Conservation (phyloP, 2,797 vertebrate species). For the Sandelia bainsii region DNA sequence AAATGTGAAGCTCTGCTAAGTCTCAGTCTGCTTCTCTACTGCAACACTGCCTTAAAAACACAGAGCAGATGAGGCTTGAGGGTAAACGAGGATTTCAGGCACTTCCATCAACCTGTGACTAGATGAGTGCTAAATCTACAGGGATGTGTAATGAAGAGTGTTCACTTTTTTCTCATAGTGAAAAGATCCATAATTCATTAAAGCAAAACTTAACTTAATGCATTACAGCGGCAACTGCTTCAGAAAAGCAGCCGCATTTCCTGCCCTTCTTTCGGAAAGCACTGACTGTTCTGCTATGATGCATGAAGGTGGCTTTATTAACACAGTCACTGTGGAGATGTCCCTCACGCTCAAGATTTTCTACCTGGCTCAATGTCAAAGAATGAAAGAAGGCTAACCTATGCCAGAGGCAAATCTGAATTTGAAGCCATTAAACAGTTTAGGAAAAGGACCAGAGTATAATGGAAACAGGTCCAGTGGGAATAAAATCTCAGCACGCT, state of each 20-base stretch:
- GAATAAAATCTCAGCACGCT: slow-evolving; percentile 49
- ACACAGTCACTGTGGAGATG: background rate
- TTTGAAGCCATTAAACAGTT: slow-evolving; percentile 55
- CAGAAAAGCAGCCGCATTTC: slow-evolving; percentile 44
- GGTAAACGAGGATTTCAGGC: slow-evolving; percentile 56
- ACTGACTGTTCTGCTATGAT: background rate
- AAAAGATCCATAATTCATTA: slow-evolving; percentile 69
- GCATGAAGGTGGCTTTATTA: slow-evolving; percentile 16
- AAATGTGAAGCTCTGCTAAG: slow-evolving; percentile 43
- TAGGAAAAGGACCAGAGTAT: slow-evolving; percentile 42
- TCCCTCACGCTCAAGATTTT: background rate
- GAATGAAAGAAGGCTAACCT: slow-evolving; percentile 21
- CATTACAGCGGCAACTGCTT: slow-evolving; percentile 53
- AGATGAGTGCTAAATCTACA: slow-evolving; percentile 49
- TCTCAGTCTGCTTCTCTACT: slow-evolving; percentile 37
- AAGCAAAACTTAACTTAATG: slow-evolving; percentile 52
- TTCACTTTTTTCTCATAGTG: slow-evolving; percentile 50
- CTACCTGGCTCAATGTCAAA: slow-evolving; percentile 29
- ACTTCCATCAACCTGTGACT: slow-evolving; percentile 63
- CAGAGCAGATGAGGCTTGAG: slow-evolving; percentile 47
- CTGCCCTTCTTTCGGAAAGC: slow-evolving; percentile 24
- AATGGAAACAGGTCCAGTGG: slow-evolving; percentile 59
- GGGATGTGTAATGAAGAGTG: slow-evolving; percentile 54
- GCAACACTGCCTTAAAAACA: slow-evolving; percentile 56
- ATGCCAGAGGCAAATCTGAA: slow-evolving; percentile 39